Percentiles rank a stretch among this genome's conserved stretches.
Conservation (phyloP, 2,113 vertebrate genomes). For the Paratilapia polleni region DNA sequence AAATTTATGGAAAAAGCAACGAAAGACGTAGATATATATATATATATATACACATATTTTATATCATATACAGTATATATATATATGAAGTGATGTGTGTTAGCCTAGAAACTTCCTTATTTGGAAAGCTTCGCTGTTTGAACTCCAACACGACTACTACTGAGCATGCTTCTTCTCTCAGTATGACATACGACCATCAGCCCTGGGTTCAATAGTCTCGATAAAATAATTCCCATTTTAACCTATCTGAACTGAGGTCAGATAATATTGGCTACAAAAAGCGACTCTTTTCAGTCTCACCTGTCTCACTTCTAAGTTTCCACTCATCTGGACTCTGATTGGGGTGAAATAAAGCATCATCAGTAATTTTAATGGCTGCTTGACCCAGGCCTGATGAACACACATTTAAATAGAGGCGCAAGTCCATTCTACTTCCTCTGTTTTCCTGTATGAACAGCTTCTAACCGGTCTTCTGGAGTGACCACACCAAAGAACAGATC, state of each 20-base stretch:
- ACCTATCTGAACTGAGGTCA: neutral
- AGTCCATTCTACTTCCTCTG: conserved; percentile 47
- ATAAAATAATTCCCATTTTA: neutral
- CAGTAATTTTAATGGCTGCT: conserved; percentile 21
- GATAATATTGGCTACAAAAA: neutral
- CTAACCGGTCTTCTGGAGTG: conserved; percentile 51
- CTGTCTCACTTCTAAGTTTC: too few relatives aligned
- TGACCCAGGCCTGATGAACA: conserved; percentile 54
- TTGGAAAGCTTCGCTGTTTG: conserved; percentile 70
- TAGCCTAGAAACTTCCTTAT: conserved; percentile 65
- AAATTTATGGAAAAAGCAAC: conserved; percentile 66
- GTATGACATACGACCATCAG: conserved; percentile 38
- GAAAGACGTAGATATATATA: conserved; percentile 60
- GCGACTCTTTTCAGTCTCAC: neutral
- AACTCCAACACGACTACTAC: conserved; percentile 69
- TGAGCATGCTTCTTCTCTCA: conserved; percentile 66
- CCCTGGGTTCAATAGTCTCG: conserved; percentile 46
- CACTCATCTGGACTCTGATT: neutral
- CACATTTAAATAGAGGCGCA: conserved; percentile 26
- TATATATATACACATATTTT: conserved; percentile 38
- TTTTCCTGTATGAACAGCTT: conserved; percentile 35
- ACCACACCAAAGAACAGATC: conserved; percentile 79
- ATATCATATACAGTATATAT: conserved; percentile 7
- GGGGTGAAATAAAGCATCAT: neutral
- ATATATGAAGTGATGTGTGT: conserved; percentile 60